Conservation (phyloP, 1,140 invertebrate species). For the silkworm (Bombyx mori) region ASM3026992v2 NC_085114.1:6458501-6459000, state of each 20-base stretch:
- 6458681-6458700: constrained; percentile 76
- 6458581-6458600: constrained; percentile 1
- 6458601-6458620: constrained; percentile 76
- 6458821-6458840: constrained; percentile 85
- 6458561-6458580: not conserved
- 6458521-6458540: too few relatives aligned
- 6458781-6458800: constrained; percentile 80
- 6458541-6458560: too few relatives aligned
- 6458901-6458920: constrained; percentile 79
- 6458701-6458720: constrained; percentile 65
- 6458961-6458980: constrained; percentile 84
- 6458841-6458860: constrained; percentile 86
- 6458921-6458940: constrained; percentile 89
- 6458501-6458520: constrained; percentile 79
- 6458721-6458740: constrained; percentile 72
- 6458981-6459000: constrained; percentile 79
- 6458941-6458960: constrained; percentile 81
- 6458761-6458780: constrained; percentile 76
- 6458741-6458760: constrained; percentile 75
- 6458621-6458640: constrained; percentile 77
- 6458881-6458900: constrained; percentile 73
- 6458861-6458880: constrained; percentile 72
- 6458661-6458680: constrained; percentile 80
- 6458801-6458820: constrained; percentile 80
- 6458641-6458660: constrained; percentile 77